Evolutionary conservation across 2,113 vertebrate species (phyloP), one percentile per base, ranked within the genome.

Genomic region (Agapornis roseicollis): DNA sequence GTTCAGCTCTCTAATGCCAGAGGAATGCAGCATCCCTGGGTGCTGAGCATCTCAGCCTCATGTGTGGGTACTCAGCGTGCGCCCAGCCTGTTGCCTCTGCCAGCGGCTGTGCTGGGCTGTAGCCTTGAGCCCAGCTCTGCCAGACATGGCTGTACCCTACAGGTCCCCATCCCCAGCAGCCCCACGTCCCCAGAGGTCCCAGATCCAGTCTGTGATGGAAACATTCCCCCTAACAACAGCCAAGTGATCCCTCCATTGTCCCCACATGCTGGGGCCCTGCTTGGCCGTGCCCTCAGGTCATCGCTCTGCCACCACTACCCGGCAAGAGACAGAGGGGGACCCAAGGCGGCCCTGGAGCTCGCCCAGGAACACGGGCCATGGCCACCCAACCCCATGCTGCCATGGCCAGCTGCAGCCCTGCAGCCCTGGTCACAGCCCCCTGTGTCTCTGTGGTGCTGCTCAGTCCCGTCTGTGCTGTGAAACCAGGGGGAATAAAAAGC

Each of bases 401-500:
- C 8, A 10, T 5, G 20, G 89, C 78, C 44, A 31, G 35, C 80
- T 79, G 72, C 24, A 17, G 76, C 71, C 87, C 72, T 13, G 11
- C 4, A 3, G 84, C 73, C 85, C 65, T 2, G 6, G 41, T 61
- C 72, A 83, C 78, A 93, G 58, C 46, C 35, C 49, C 22, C 39
- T 66, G 69, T 95, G 83, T 94, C 89, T 68, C 86, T 5, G 16
- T 96, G 86, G 90, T 92, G 73, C 93, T 92, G 92, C 93, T 95
- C 87, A 84, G 81, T 93, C 71, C 85, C 47, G 6, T 94, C 94
- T 93, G 78, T 94, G 91, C 42, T 94, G 89, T 95, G 88, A 97
- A 93, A 94, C 77, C 10, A 12, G 79, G 95, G 85, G 73, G 94
- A 97, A 97, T 96, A 97, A 97, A 97, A 94, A 94, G 82, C 82